phyloP scores from a whole-genome alignment of 2,888 invertebrate genomes.

The Ichneumoninae sp. region DNA sequence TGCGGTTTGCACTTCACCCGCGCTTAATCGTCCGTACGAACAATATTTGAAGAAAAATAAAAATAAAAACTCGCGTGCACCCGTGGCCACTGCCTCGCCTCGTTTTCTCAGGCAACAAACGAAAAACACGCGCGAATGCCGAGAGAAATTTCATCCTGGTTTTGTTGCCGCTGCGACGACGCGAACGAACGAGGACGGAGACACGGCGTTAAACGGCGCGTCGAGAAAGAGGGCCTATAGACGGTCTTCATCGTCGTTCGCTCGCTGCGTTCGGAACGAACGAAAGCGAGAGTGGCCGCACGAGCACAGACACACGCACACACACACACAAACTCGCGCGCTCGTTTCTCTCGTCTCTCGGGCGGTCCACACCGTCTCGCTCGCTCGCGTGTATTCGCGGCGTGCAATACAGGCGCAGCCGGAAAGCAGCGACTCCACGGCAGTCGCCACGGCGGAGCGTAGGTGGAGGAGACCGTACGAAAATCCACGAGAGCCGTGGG shows the following conservation, averaged over 20 bases:
- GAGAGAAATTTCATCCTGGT: constrained; percentile 47
- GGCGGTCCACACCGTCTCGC: constrained; percentile 40
- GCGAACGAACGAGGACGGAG: constrained; percentile 56
- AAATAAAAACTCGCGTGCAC: constrained; percentile 1
- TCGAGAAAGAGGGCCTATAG: constrained; percentile 43
- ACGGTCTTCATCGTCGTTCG: constrained; percentile 54
- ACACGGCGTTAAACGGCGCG: constrained; percentile 41
- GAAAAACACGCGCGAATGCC: constrained; percentile 53
- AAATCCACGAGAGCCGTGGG: constrained; percentile 53
- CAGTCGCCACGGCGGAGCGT: constrained; percentile 56
- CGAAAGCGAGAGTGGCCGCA: constrained; percentile 79
- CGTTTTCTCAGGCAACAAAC: constrained; percentile 29
- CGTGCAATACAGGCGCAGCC: constrained; percentile 30
- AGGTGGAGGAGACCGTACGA: constrained; percentile 63
- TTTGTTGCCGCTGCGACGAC: constrained; percentile 58
- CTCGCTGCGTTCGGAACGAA: constrained; percentile 66
- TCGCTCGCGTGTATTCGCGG: constrained; percentile 38
- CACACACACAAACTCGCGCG: constrained; percentile 65
- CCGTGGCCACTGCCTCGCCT: constrained; percentile 13
- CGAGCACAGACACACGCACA: neutral
- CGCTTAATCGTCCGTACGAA: neutral
- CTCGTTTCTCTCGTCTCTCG: constrained; percentile 58
- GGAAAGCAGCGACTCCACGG: constrained; percentile 32
- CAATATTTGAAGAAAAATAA: neutral
- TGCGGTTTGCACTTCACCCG: constrained; percentile 23